Base-by-base conservation (phyloP, 2,888 invertebrate species). In the Drosophila mulleri region DNA sequence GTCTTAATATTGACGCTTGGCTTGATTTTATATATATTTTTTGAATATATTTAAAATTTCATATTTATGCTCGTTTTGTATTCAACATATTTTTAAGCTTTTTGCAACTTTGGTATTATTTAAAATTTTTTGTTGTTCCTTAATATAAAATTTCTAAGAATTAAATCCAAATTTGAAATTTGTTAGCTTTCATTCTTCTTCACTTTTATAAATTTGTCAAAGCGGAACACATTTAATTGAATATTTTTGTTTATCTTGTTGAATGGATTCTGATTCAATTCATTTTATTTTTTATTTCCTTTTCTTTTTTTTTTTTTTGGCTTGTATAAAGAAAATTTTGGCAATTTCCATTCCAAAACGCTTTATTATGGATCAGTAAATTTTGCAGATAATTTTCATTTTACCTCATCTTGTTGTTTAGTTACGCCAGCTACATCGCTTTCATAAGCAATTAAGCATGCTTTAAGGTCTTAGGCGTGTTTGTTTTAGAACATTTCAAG, bases 401-500 rank as follows among this genome's bases (percentile, higher is more conserved):
- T 1, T 3, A 8, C 0, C 29, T 32, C 26, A 11, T 32, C 48
- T 32, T 32, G n/a, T 32, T 48, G 48, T 48, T 48, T n/a, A n/a
- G n/a, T 12, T 48, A 12, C 14, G 14, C 1, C 37, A 16, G 37
- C 37, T 16, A 37, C 9, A 29, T 18, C 32, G 11, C 16, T 32
- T 57, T 44, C n/a, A 32, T 20, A 32, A 11, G 20, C 16, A 57
- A 57, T 57, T 57, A 57, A 44, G 20, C 20, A 6, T 20, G 57
- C 20, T 44, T 66, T 60, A 60, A 62, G 41, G 23, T 35, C 20
- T 66, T 9, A 14, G 23, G 37, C 53, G 42, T 75, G 65, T 61
- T 70, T 48, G 47, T 23, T 60, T 58, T 35, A 42, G 23, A 20
- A 71, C 70, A 60, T 63, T 71, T 64, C 44, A 58, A 42, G 66